Conservation (phyloP, 2,797 vertebrate genomes). For the Urosaurus nigricauda region DNA sequence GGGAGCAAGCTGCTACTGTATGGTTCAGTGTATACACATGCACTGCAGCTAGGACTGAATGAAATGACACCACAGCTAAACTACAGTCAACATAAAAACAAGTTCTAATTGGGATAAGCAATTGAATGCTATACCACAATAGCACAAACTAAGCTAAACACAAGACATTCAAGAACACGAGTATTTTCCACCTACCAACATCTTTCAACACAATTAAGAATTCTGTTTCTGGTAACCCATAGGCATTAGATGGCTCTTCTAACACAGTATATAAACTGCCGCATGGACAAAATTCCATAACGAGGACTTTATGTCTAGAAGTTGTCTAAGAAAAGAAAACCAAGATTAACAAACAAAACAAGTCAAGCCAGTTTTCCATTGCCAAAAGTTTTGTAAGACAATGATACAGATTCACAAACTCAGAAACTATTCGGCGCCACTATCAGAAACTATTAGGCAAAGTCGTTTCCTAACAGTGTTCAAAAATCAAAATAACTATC, state of each 20-base stretch:
- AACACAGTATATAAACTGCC: constrained; percentile 96
- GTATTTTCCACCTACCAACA: constrained; percentile 86
- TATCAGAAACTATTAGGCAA: neutral
- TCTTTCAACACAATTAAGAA: constrained; percentile 96
- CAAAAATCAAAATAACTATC: constrained; percentile 27
- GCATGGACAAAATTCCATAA: constrained; percentile 98
- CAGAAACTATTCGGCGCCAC: neutral
- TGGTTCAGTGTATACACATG: neutral
- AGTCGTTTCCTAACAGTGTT: constrained; percentile 4
- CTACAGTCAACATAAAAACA: no score
- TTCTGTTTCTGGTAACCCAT: constrained; percentile 95
- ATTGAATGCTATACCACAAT: neutral
- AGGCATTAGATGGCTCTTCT: constrained; percentile 95
- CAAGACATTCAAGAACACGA: neutral
- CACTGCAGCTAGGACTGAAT: neutral
- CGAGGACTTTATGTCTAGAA: constrained; percentile 94
- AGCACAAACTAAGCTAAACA: constrained; percentile 21
- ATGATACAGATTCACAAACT: neutral
- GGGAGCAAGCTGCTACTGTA: neutral
- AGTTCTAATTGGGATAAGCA: constrained; percentile 12
- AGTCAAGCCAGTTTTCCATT: neutral
- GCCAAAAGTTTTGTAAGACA: neutral
- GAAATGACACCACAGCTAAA: neutral
- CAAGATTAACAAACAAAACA: constrained; percentile 25
- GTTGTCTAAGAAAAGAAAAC: constrained; percentile 84